Percentiles rank a stretch among this genome's conserved stretches.
These are phyloP conservation scores for Aricia artaxerxes DNA, from an alignment of 2,888 invertebrate species.

Conservation along the genomic window DNA sequence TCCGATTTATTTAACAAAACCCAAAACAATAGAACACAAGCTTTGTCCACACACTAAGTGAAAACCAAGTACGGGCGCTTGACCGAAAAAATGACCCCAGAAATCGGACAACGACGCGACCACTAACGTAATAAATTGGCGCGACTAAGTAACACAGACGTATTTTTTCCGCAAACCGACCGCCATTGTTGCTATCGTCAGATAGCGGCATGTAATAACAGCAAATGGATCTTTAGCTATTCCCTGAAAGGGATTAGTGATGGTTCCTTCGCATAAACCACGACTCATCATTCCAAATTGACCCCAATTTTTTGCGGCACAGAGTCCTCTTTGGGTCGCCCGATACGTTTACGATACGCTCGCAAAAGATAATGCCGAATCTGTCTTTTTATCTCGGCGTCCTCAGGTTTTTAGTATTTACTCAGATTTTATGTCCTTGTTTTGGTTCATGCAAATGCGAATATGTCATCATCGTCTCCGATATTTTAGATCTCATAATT, in stretches of 20 bases:
- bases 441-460: slow-evolving; percentile 12
- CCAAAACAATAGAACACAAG: no score
- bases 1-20: no score
- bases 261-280: slow-evolving; percentile 36
- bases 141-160: slow-evolving; percentile 5
- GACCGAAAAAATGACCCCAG: slow-evolving; percentile 18
- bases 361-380: slow-evolving; percentile 27
- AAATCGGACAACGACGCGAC: slow-evolving; percentile 3
- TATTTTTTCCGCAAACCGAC: slow-evolving; percentile 30
- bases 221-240: slow-evolving; percentile 54
- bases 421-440: slow-evolving; percentile 4
- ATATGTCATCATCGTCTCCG: background rate
- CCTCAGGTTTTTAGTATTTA: slow-evolving; percentile 16
- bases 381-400: slow-evolving; percentile 22
- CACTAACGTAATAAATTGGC: slow-evolving; percentile 10
- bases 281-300: background rate
- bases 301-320: slow-evolving; percentile 1
- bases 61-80: background rate
- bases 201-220: slow-evolving; percentile 48
- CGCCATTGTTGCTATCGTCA: slow-evolving; percentile 44
- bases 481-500: background rate
- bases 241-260: slow-evolving; percentile 47
- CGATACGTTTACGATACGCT: slow-evolving; percentile 11
- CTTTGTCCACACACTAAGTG: background rate
- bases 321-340: slow-evolving; percentile 9